Percentiles rank a stretch among this genome's conserved stretches.
These are phyloP conservation scores for Yponomeuta malinellus DNA, from an alignment of 2,888 invertebrate genomes.

Conservation along the genomic window DNA sequence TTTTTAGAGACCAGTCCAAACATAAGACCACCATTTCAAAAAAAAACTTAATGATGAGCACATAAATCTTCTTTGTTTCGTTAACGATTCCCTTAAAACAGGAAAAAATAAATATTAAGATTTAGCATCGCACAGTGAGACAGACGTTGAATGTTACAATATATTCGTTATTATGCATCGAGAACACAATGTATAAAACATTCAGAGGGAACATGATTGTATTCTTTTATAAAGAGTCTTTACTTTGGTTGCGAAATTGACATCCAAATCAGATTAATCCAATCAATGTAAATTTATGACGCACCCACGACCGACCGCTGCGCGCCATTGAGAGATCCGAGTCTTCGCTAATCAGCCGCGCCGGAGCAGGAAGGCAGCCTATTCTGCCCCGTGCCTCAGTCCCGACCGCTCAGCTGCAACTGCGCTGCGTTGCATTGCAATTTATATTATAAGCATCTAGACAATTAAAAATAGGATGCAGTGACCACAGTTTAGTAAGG, in stretches of 20 bases:
- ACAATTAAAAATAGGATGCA: too few species aligned
- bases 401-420: background rate
- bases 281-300: conserved; percentile 76
- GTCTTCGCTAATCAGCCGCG: conserved; percentile 54
- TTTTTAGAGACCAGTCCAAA: conserved; percentile 21
- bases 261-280: conserved; percentile 76
- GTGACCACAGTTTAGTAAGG: too few species aligned
- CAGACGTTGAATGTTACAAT: conserved; percentile 40
- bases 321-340: conserved; percentile 62
- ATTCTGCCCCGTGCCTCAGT: background rate
- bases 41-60: conserved; percentile 54
- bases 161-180: conserved; percentile 58
- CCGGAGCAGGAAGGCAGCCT: conserved; percentile 19
- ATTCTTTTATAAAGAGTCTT: conserved; percentile 64
- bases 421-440: too few species aligned
- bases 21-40: conserved; percentile 42
- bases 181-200: conserved; percentile 46
- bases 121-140: conserved; percentile 33
- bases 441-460: too few species aligned
- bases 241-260: conserved; percentile 69
- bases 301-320: conserved; percentile 60
- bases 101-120: conserved; percentile 32
- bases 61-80: conserved; percentile 53
- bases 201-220: conserved; percentile 51
- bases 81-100: conserved; percentile 48